Evolutionary conservation across 2,888 invertebrate genomes (phyloP).

Genomic region (Epiperipatus broadwayi): DNA sequence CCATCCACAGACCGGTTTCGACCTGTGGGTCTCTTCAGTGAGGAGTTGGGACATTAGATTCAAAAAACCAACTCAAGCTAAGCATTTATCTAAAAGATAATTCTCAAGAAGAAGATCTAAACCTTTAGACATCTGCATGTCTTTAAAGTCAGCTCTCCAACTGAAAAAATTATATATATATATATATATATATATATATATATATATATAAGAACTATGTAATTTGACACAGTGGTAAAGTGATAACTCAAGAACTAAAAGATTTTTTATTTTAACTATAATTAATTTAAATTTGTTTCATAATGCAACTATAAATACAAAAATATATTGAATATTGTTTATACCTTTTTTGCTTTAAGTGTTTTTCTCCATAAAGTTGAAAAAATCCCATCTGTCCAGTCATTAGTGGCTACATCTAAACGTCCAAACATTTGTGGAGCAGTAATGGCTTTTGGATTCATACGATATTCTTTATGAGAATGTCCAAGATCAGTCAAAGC

Average conservation of each 20-base stretch:
- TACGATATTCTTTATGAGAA: conserved; percentile 78
- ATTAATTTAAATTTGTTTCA: conserved; percentile 10
- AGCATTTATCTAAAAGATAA: too few species aligned
- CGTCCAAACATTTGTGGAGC: conserved; percentile 95
- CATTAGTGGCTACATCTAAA: conserved; percentile 86
- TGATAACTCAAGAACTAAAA: conserved; percentile 11
- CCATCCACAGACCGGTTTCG: too few species aligned
- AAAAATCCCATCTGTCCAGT: conserved; percentile 96
- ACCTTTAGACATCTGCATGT: too few species aligned
- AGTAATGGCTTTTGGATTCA: conserved; percentile 96
- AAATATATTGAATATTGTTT: background rate
- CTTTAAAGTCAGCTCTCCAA: too few species aligned
- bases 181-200: too few species aligned
- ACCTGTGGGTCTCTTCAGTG: too few species aligned
- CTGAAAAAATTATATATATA: too few species aligned
- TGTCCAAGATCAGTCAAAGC: conserved; percentile 66
- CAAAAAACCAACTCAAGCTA: too few species aligned
- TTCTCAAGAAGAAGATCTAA: too few species aligned
- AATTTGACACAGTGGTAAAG: too few species aligned
- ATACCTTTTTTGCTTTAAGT: conserved; percentile 58
- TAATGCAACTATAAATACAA: conserved; percentile 9
- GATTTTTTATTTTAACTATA: conserved; percentile 1
- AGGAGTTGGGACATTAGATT: too few species aligned
- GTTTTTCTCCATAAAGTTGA: conserved; percentile 91
- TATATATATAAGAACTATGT: background rate